Base-by-base conservation (phyloP, 2,113 vertebrate genomes). In the Tragelaphus buxtoni region DNA sequence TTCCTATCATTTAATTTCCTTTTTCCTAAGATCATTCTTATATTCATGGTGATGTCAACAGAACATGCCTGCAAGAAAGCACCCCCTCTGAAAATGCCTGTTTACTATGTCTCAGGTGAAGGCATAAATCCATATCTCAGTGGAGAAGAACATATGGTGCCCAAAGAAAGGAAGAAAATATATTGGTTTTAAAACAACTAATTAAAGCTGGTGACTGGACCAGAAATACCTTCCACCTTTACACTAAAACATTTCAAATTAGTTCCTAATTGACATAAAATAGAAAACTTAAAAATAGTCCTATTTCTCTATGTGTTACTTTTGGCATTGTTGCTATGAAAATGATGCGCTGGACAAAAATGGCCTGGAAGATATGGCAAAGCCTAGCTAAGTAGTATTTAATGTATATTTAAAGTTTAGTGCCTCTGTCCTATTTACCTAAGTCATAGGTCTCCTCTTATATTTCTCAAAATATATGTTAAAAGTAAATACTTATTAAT, bases 201-300 rank as follows among this genome's bases (percentile, higher is more conserved):
- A 98, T 96, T 97, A 97, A 98, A 98, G 91, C 82, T 86, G 89
- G 85, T 86, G 92, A 95, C 39, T 97, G 63, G 96, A 97, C 97
- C 47, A 98, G 91, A 81, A 98, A 95, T 97, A 93, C 90, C 74
- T 85, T 86, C 32, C 12, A 97, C 76, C 81, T 98, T 98, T 97
- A 89, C 9, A 56, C 88, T 53, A 94, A 92, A 98, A 97, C 95
- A 97, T 91, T 98, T 97, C 97, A 97, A 96, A 95, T 98, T 98
- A 96, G 88, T 92, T 98, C 97, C 89, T 97, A 96, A 97, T 94
- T 98, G 87, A 96, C 88, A 79, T 47, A 96, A 97, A 88, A 82
- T 61, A 96, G 79, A 95, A 98, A 98, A 97, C 30, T 77, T 97
- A 88, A 98, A 98, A 98, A 97, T 88, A 97, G 65, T 80, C 30